Evolutionary conservation across 2,113 vertebrate genomes (phyloP).

Genomic region (Delphinapterus leucas): DNA sequence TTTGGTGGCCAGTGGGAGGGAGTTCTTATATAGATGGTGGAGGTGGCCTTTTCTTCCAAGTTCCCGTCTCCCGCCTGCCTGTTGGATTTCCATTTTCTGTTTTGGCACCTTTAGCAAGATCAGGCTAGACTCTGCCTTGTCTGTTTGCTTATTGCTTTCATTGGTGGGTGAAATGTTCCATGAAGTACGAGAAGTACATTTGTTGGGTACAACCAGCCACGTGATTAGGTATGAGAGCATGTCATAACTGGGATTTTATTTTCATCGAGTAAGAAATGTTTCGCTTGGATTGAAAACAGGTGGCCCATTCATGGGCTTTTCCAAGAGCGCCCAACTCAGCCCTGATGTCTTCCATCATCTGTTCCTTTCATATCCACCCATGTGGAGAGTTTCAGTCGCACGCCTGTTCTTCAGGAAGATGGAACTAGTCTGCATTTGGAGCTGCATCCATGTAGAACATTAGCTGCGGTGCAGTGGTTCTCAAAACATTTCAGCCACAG

Average conservation of each 20-base stretch:
- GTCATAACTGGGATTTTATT: background rate
- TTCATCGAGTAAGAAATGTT: too few species aligned
- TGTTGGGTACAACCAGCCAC: background rate
- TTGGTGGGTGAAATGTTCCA: background rate
- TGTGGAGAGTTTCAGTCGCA: background rate
- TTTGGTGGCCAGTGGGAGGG: background rate
- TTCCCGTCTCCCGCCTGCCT: background rate
- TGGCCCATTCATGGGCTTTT: background rate
- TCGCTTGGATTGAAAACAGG: background rate
- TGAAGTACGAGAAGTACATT: too few species aligned
- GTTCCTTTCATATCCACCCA: background rate
- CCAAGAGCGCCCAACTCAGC: rapidly evolving
- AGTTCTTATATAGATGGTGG: rapidly evolving
- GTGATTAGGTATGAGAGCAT: background rate
- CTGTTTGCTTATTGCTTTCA: background rate
- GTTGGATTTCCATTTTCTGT: background rate
- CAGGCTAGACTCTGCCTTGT: background rate
- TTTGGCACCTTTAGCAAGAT: background rate
- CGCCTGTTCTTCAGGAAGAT: rapidly evolving
- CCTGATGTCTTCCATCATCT: too few species aligned
- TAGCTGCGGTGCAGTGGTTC: background rate
- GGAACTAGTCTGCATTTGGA: too few species aligned
- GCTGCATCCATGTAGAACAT: rapidly evolving
- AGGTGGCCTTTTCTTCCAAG: background rate
- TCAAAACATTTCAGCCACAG: background rate